A percentile compares a stretch with the other conserved stretches of the same genome.
Evolutionary conservation across 2,888 invertebrate species (phyloP).

Genomic region (Lepidochrysops patricia): DNA sequence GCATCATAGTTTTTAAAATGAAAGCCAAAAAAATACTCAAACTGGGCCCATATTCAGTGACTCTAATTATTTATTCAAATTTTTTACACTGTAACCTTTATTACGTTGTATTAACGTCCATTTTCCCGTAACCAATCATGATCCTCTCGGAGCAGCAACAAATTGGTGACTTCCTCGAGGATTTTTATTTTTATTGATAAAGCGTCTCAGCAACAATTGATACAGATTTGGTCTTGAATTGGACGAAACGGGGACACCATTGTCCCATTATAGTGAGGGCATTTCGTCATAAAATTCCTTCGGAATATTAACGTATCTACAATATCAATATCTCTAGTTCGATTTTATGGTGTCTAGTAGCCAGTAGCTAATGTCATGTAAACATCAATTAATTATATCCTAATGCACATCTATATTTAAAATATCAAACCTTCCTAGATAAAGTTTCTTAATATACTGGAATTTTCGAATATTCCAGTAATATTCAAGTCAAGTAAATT

Average conservation of each 20-base stretch:
- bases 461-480: too few species aligned
- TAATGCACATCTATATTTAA: too few species aligned
- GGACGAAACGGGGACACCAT: constrained; percentile 28
- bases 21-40: neutral
- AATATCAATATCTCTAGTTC: neutral
- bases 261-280: constrained; percentile 24
- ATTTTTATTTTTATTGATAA: constrained; percentile 72
- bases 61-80: constrained; percentile 6
- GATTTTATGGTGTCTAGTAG: too few species aligned
- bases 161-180: constrained; percentile 67
- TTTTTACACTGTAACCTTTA: constrained; percentile 12
- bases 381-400: too few species aligned
- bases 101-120: constrained; percentile 18
- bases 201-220: constrained; percentile 60
- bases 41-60: neutral
- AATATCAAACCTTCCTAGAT: too few species aligned
- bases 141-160: constrained; percentile 35
- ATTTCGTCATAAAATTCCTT: constrained; percentile 12
- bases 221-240: constrained; percentile 63
- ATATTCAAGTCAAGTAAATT: too few species aligned
- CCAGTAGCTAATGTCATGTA: too few species aligned
- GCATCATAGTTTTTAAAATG: neutral
- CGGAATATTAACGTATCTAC: neutral
- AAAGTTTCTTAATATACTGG: too few species aligned
- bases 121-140: constrained; percentile 14